phyloP scores from a whole-genome alignment of 2,113 vertebrate species.

The Cynoglossus semilaevis region DNA sequence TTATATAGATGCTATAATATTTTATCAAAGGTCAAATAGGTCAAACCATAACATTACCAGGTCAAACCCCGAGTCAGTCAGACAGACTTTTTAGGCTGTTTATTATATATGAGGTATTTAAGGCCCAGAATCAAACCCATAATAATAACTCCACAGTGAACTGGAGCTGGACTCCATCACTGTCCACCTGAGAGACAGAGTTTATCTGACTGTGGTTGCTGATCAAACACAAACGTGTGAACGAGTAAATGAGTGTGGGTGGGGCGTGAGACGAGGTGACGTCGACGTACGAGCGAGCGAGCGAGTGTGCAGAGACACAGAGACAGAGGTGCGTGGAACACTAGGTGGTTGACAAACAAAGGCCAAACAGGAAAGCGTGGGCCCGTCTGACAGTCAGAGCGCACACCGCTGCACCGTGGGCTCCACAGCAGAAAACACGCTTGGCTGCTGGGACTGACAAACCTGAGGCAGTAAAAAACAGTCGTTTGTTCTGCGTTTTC shows the following conservation, averaged over 20 bases:
- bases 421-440: conserved; percentile 30
- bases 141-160: too few species aligned
- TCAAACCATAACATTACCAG: too few species aligned
- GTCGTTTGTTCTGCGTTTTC: too few species aligned
- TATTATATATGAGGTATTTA: too few species aligned
- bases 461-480: conserved; percentile 28
- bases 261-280: conserved; percentile 33
- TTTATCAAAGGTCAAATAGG: too few species aligned
- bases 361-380: conserved; percentile 69
- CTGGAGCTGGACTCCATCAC: too few species aligned
- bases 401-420: conserved; percentile 25
- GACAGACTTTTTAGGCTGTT: too few species aligned
- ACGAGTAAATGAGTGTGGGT: conserved; percentile 33
- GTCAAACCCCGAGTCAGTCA: too few species aligned
- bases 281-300: conserved; percentile 43
- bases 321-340: conserved; percentile 61
- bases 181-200: neutral
- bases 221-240: conserved; percentile 29
- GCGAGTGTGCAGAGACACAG: too few species aligned
- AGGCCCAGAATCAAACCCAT: too few species aligned
- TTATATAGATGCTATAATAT: too few species aligned
- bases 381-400: conserved; percentile 52
- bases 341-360: conserved; percentile 64
- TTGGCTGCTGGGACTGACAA: conserved; percentile 18
- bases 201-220: neutral